Base-by-base conservation (phyloP, 2,113 vertebrate species). In the Taurulus bubalis region DNA sequence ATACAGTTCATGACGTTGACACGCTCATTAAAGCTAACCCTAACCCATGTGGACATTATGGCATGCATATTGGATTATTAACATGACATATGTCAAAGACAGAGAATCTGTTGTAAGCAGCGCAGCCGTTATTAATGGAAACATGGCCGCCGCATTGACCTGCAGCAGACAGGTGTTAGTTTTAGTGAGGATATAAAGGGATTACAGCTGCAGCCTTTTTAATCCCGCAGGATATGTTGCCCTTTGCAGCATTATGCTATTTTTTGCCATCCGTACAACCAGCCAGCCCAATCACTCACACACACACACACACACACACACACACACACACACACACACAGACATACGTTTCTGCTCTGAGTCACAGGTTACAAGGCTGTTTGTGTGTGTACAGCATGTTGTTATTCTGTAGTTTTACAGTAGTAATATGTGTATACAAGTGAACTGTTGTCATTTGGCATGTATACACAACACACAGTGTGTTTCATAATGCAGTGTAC, bases 191-290 rank as follows among this genome's bases (percentile, higher is more conserved):
- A 80, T 72, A 20, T 49, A 28, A 49, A 3, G 38, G 60, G 69
- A 80, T 80, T 78, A 38, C 16, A 62, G 66, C 66, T 69, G 53
- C 55, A 60, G 55, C 30, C 40, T 20, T 59, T 68, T 69, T 36
- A 77, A 69, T 69, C 53, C 53, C 68, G 10, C 28, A 59, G 15
- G 30, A 77, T 49, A 60, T 47, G 47, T 36, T 49, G 22, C 12
- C 36, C 56, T 72, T 45, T 47, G 53, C 40, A n/a, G 56, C 38
- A 63, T 59, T 47, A 49, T 49, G 28, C 65, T 51, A 24, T 58
- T 34, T 28, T 49, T 38, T 24, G n/a, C 30, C 12, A 53, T 49
- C n/a, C n/a, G 18, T 14, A 59, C 22, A 77, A 47, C 26, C 20
- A 34, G 14, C 14, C 24, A 28, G 55, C 5, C 14, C 62, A 15